phyloP scores from a whole-genome alignment of 2,888 invertebrate genomes.

The Parasteatoda lunata region DNA sequence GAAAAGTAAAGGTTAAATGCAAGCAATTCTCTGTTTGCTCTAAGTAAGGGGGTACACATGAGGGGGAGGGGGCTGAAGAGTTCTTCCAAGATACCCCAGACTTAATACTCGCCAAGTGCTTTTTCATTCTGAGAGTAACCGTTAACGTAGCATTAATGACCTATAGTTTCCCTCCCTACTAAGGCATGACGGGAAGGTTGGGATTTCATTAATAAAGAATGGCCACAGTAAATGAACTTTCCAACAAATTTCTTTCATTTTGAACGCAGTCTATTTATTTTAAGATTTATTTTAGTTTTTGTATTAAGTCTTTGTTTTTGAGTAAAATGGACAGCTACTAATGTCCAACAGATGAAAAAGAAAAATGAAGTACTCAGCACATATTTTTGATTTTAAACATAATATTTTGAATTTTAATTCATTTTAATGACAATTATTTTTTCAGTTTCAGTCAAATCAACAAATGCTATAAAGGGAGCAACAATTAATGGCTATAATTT shows the following conservation, averaged over 20 bases:
- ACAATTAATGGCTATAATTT: no score
- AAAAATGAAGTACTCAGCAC: no score
- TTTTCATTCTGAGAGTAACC: constrained; percentile 65
- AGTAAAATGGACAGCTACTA: no score
- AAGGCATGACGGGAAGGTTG: constrained; percentile 48
- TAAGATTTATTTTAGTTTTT: no score
- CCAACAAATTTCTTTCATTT: constrained; percentile 61
- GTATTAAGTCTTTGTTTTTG: no score
- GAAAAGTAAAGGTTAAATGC: constrained; percentile 50
- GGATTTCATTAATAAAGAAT: constrained; percentile 68
- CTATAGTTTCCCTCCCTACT: constrained; percentile 62
- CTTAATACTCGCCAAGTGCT: constrained; percentile 66
- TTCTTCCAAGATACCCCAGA: constrained; percentile 39
- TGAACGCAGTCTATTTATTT: constrained; percentile 9
- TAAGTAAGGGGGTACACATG: constrained; percentile 2
- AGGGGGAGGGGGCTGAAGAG: constrained; percentile 7
- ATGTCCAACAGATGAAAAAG: no score
- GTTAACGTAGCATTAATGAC: constrained; percentile 68
- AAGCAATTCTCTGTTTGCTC: constrained; percentile 37
- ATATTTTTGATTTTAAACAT: no score
- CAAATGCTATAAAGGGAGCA: no score
- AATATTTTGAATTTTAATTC: no score
- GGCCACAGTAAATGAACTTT: constrained; percentile 64
- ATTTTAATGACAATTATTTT: no score
- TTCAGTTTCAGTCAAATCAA: no score